phyloP scores from a whole-genome alignment of 2,888 invertebrate species.

The Drosophila nr. medialis region DNA sequence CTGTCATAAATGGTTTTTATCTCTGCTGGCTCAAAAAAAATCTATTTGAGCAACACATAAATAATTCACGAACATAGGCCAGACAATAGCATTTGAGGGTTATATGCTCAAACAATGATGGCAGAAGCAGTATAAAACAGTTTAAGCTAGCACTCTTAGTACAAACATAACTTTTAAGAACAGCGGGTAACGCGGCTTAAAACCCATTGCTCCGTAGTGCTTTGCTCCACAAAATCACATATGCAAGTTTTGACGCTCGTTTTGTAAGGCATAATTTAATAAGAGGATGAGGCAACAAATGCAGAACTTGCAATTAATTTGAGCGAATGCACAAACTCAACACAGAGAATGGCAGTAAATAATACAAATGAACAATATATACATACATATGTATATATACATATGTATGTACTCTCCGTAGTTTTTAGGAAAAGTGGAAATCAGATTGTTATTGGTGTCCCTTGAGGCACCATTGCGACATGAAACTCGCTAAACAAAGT shows the following conservation, averaged over 20 bases:
- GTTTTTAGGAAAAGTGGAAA: slow-evolving; percentile 46
- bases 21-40: background rate
- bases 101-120: background rate
- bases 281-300: slow-evolving; percentile 1
- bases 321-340: background rate
- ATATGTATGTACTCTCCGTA: no score
- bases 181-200: background rate
- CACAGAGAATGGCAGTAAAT: background rate
- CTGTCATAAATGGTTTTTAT: background rate
- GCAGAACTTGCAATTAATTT: slow-evolving; percentile 1
- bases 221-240: background rate
- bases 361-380: background rate
- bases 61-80: background rate
- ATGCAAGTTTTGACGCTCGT: background rate
- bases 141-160: background rate
- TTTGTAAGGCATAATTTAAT: background rate
- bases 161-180: background rate
- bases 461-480: slow-evolving; percentile 5
- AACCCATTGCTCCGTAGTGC: background rate
- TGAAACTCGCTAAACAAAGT: slow-evolving; percentile 6
- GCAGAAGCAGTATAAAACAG: background rate
- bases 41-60: background rate
- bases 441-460: slow-evolving; percentile 28
- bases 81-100: background rate
- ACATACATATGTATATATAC: no score